Evolutionary conservation across 2,113 vertebrate species (phyloP).

Genomic region (Chaetodon trifascialis): DNA sequence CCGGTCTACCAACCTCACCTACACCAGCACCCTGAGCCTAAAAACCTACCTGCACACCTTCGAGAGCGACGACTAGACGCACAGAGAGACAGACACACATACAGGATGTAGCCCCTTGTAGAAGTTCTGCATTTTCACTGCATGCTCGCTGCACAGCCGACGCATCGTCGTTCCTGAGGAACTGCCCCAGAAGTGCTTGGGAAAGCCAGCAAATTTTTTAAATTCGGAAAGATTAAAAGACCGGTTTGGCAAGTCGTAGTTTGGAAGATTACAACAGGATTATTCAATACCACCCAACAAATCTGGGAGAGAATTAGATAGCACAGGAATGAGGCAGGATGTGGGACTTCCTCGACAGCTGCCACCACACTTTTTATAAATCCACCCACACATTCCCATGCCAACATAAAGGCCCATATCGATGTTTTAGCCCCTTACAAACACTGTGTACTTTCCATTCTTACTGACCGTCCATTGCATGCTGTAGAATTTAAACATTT

Average conservation of each 20-base stretch:
- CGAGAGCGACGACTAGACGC: conserved; percentile 91
- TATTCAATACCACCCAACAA: conserved; percentile 12
- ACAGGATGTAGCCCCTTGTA: conserved; percentile 41
- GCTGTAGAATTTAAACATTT: conserved; percentile 1
- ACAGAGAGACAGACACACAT: conserved; percentile 27
- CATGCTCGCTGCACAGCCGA: conserved; percentile 33
- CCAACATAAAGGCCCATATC: background rate
- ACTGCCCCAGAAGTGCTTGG: conserved; percentile 22
- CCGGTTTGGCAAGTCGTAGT: conserved; percentile 9
- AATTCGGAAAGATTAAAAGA: conserved; percentile 33
- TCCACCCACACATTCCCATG: background rate
- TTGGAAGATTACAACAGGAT: conserved; percentile 29
- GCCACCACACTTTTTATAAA: background rate
- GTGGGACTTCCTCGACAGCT: background rate
- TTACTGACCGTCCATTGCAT: background rate
- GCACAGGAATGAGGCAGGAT: background rate
- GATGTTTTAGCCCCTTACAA: conserved; percentile 11
- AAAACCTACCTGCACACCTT: conserved; percentile 97
- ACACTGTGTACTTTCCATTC: conserved; percentile 1
- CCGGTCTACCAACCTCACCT: conserved; percentile 89
- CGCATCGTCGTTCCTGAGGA: conserved; percentile 29
- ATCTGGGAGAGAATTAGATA: conserved; percentile 1
- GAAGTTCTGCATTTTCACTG: conserved; percentile 33
- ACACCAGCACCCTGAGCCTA: conserved; percentile 89
- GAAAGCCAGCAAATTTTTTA: conserved; percentile 16